Percentiles rank a stretch among this genome's conserved stretches.
These are phyloP conservation scores for Zaprionus vittiger DNA, from an alignment of 1,140 invertebrate genomes.

Conservation along the genomic window DNA sequence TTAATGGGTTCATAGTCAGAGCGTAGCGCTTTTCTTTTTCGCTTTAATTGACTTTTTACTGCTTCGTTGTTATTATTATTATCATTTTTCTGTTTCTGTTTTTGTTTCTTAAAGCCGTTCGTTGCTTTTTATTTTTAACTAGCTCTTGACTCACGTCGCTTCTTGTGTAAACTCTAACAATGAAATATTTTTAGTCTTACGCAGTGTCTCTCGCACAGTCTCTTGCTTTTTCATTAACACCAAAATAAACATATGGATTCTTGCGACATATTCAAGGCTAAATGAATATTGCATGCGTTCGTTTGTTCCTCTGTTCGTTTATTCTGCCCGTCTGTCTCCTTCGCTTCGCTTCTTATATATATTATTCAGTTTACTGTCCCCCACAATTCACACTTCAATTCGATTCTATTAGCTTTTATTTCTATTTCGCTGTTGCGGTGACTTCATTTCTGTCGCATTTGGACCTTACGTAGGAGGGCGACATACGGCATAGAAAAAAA, in stretches of 20 bases:
- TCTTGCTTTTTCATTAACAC: slow-evolving; percentile 63
- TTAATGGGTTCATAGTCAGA: slow-evolving; percentile 15
- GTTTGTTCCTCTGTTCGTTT: too few species aligned
- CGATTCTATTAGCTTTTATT: slow-evolving; percentile 36
- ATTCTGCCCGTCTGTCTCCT: not conserved
- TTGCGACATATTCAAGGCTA: slow-evolving; percentile 80
- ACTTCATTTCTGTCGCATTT: slow-evolving; percentile 65
- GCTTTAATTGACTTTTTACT: slow-evolving; percentile 40
- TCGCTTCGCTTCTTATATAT: not conserved
- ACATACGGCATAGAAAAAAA: slow-evolving; percentile 4
- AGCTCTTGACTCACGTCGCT: slow-evolving; percentile 49
- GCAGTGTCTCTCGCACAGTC: not conserved
- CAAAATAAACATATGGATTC: slow-evolving; percentile 56
- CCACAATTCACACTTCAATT: slow-evolving; percentile 66
- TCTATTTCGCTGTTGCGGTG: slow-evolving; percentile 48
- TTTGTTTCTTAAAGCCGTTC: slow-evolving; percentile 1
- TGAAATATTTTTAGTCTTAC: slow-evolving; percentile 35
- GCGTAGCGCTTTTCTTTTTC: slow-evolving; percentile 19
- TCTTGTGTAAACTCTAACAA: slow-evolving; percentile 25
- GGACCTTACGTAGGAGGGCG: slow-evolving; percentile 33
- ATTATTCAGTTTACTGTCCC: slow-evolving; percentile 1
- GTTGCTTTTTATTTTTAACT: slow-evolving; percentile 28
- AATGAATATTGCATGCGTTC: slow-evolving; percentile 68
- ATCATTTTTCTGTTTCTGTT: slow-evolving; percentile 17
- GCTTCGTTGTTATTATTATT: slow-evolving; percentile 17